Evolutionary conservation across 2,113 vertebrate genomes (phyloP), one percentile per base, ranked within the genome.

Genomic region (Microtus pennsylvanicus): DNA sequence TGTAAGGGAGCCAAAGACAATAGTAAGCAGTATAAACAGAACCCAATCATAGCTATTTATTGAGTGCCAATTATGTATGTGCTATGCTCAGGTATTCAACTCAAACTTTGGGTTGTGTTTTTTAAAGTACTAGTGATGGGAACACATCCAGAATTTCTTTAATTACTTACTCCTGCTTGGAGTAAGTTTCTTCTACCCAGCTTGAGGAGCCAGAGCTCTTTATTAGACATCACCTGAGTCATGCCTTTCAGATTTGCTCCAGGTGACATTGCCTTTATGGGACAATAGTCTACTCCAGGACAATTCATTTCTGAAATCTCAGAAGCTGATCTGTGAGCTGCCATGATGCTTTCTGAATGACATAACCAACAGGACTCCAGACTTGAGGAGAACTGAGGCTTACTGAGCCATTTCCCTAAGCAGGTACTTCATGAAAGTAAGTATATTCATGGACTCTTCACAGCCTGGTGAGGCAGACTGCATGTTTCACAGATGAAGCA

Each of bases 401-500:
- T 91, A 77, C 8, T 5, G 7, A 91, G 45, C 45, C 61, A 91
- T 10, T 45, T 26, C 26, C 24, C 33, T 72, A 45, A n/a, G 17
- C 77, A 87, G 30, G 38, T 55, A 45, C 55, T 86, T 93, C 58
- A 45, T 28, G 30, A 13, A 86, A 26, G 22, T 45, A 6, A 16
- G 30, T 63, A 61, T 77, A 78, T 21, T 69, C 17, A 16, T 74
- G 45, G 80, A 42, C 42, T 82, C 45, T 85, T 97, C 55, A 94
- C 47, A 58, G 24, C 52, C 26, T 85, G 19, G 70, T 10, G 90
- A 80, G 70, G 35, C 2, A 61, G 65, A 67, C 35, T 75, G 21
- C 30, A 52, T 1, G 4, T 76, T 87, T 95, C 81, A 95, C 69
- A 87, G 55, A 69, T 58, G 69, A 83, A 88, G 91, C 78, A 92